These are phyloP conservation scores for Porphyrio hochstetteri DNA, from an alignment of 2,113 vertebrate species.

Conservation along the genomic window DNA sequence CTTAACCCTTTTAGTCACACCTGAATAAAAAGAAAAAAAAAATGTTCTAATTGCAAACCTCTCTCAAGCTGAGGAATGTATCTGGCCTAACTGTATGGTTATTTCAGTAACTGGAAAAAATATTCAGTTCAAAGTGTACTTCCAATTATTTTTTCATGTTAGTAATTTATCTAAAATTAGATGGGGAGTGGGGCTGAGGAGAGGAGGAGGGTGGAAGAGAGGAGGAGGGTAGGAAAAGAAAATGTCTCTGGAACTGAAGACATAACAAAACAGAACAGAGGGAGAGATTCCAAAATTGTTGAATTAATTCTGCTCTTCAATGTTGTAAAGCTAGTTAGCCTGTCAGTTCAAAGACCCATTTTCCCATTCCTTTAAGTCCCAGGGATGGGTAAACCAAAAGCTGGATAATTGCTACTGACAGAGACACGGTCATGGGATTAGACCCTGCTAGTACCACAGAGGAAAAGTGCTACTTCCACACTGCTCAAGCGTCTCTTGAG, in stretches of 20 bases:
- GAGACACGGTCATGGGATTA: not conserved
- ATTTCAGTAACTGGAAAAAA: not conserved
- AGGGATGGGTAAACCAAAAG: conserved; percentile 33
- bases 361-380: not conserved
- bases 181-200: fast-evolving
- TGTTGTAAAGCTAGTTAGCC: conserved; percentile 19
- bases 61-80: not conserved
- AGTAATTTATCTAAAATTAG: not conserved
- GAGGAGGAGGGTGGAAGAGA: not conserved
- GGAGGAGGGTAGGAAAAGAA: not conserved
- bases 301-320: conserved; percentile 25
- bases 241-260: not conserved
- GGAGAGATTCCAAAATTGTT: not conserved
- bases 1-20: not conserved
- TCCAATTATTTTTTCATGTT: not conserved
- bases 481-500: not conserved
- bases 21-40: not conserved
- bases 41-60: not conserved
- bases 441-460: not conserved
- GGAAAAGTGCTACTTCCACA: not conserved
- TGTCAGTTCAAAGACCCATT: conserved; percentile 47
- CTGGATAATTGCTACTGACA: conserved; percentile 49
- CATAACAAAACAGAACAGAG: not conserved
- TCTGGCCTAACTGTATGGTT: not conserved
- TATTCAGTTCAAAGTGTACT: not conserved